Evolutionary conservation across 1,140 invertebrate genomes (phyloP), one percentile per base, ranked within the genome.

Genomic region (fruit fly (Drosophila melanogaster)): DNA sequence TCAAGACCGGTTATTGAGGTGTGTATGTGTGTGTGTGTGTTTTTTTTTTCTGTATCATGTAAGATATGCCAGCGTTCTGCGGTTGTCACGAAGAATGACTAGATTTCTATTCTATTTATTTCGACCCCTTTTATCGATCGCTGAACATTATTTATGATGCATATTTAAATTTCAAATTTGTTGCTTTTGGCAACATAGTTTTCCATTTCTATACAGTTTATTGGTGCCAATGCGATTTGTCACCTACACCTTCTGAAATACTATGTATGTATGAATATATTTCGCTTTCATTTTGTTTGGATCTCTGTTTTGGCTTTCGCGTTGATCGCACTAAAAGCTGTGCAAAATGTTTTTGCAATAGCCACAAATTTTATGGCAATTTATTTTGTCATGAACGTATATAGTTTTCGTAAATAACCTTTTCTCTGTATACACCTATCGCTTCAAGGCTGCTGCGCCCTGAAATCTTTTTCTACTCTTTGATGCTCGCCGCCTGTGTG

Each of bases 361-460:
- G 58, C 74, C 53, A 83, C 72, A 75, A 53, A 77, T 87, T 87
- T 89, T 83, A 89, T 83, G 76, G 83, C 76, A 79, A 77, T 87
- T 87, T 83, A 89, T 86, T 86, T 87, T 87, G 81, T 86, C 81
- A 84, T 70, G 79, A 83, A 61, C 62, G 72, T 73, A 80, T 80
- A 85, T 80, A 73, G 65, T 85, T 77, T 83, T 56, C 26, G 66
- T 64, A 64, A 67, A 67, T 67, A 67, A 67, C 59, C 37, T 67
- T 67, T 49, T 65, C 61, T 64, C 59, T 64, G 33, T 61, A 61
- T 38, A 46, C 40, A 43, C 11, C 22, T 17, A 53, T 53, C 22
- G 61, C 55, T 54, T 69, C 60, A 81, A 81, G 79, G 77, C 62
- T 77, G 77, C 59, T 77, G 73, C 67, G 77, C 77, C 70, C 66